These are phyloP conservation scores for Ispidina picta DNA, from an alignment of 2,797 vertebrate genomes.

Conservation along the genomic window DNA sequence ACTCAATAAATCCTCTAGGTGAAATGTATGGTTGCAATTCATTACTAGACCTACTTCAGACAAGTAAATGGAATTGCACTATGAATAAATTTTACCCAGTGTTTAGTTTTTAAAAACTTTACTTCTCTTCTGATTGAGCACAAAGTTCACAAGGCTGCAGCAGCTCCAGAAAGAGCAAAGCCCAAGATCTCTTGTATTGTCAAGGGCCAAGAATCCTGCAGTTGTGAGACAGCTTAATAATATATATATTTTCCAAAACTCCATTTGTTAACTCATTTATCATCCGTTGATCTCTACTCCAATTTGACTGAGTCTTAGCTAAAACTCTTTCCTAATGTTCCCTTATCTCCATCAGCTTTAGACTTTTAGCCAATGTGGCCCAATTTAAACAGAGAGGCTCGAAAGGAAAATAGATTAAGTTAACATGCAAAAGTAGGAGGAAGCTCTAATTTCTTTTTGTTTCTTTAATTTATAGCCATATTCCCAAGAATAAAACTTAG, in stretches of 20 bases:
- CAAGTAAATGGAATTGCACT: background rate
- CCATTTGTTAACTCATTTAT: constrained; percentile 16
- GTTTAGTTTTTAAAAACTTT: constrained; percentile 7
- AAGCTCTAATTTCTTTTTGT: constrained; percentile 23
- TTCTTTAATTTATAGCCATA: constrained; percentile 37
- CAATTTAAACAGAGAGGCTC: constrained; percentile 21
- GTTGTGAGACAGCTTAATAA: constrained; percentile 2
- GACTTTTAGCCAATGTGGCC: background rate
- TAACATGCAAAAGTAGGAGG: constrained; percentile 2
- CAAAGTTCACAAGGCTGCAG: background rate
- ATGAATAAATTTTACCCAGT: background rate
- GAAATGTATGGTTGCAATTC: background rate
- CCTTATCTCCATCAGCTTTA: constrained; percentile 14
- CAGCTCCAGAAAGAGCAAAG: background rate
- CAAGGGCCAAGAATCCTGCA: background rate
- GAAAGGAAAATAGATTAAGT: constrained; percentile 39
- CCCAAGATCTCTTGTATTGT: background rate
- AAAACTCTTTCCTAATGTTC: constrained; percentile 11
- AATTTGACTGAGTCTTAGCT: background rate
- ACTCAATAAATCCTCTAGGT: background rate
- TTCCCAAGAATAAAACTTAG: constrained; percentile 18
- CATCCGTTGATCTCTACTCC: background rate
- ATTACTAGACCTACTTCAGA: background rate
- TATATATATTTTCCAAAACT: background rate
- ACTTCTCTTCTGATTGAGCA: background rate